These are phyloP conservation scores for Charadrius vociferus DNA, from an alignment of 2,113 vertebrate species.

Conservation along the genomic window DNA sequence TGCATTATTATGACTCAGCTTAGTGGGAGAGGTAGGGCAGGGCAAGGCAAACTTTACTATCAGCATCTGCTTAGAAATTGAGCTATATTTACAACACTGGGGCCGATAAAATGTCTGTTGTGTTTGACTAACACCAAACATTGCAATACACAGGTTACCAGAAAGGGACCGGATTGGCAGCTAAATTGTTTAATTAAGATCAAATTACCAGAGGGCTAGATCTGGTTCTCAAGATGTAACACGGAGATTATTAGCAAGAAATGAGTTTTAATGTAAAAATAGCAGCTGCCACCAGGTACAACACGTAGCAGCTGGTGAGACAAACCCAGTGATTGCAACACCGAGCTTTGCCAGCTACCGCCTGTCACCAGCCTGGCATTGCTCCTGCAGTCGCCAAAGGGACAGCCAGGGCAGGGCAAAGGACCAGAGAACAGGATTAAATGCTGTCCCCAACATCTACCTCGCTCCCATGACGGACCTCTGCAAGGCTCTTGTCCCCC, in stretches of 20 bases:
- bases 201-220: conserved; percentile 50
- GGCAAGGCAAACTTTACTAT: conserved; percentile 56
- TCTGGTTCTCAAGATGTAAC: conserved; percentile 47
- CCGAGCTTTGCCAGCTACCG: background rate
- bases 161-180: conserved; percentile 39
- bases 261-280: conserved; percentile 41
- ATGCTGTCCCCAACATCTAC: background rate
- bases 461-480: rapidly evolving
- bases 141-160: conserved; percentile 29
- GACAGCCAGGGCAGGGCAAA: background rate
- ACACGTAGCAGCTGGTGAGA: background rate
- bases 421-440: background rate
- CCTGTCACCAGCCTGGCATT: background rate
- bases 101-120: conserved; percentile 21
- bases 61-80: conserved; percentile 22
- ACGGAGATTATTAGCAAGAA: background rate
- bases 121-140: conserved; percentile 54
- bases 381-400: background rate
- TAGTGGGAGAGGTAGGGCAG: conserved; percentile 48
- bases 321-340: background rate
- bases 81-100: conserved; percentile 41
- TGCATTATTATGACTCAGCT: conserved; percentile 45
- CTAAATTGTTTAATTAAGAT: conserved; percentile 57
- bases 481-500: background rate
- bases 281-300: conserved; percentile 33